A percentile compares a stretch with the other conserved stretches of the same genome.
phyloP scores from a whole-genome alignment of 2,113 vertebrate species.

The Dendropsophus ebraccatus region DNA sequence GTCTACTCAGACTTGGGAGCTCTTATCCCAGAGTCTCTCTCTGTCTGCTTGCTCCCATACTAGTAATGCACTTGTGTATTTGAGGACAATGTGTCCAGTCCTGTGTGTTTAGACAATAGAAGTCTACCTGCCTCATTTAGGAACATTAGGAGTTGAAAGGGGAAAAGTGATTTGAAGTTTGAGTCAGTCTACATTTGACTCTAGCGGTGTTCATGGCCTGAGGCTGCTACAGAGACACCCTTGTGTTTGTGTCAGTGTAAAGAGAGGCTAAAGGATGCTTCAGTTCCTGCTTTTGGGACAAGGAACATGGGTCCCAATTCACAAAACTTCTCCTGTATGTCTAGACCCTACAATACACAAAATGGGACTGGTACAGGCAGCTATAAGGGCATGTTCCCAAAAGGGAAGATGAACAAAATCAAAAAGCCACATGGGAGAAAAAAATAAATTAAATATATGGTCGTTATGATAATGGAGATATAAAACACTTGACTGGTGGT shows the following conservation, averaged over 20 bases:
- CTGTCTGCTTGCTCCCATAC: neutral
- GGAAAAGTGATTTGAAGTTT: slow-evolving; percentile 7
- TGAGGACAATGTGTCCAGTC: neutral
- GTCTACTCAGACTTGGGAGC: neutral
- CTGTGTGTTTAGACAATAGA: slow-evolving; percentile 38
- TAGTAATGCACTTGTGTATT: slow-evolving; percentile 31
- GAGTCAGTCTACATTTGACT: slow-evolving; percentile 29
- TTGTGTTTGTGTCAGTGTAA: slow-evolving; percentile 11
- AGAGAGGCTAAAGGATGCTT: slow-evolving; percentile 42
- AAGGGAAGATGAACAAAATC: neutral
- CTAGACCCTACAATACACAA: slow-evolving; percentile 41
- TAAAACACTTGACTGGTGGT: no score
- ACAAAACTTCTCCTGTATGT: slow-evolving; percentile 25
- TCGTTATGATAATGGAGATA: no score
- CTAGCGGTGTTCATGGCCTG: slow-evolving; percentile 35
- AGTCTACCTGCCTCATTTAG: slow-evolving; percentile 27
- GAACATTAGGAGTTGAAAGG: slow-evolving; percentile 48
- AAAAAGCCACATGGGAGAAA: neutral
- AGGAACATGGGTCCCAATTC: slow-evolving; percentile 17
- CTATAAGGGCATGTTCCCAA: neutral
- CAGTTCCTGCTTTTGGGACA: slow-evolving; percentile 25
- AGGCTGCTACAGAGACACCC: neutral
- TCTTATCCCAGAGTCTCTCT: neutral
- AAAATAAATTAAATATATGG: no score
- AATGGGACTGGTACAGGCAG: neutral